Conservation (phyloP, 1,140 invertebrate species). For the Adelges cooleyi region DNA sequence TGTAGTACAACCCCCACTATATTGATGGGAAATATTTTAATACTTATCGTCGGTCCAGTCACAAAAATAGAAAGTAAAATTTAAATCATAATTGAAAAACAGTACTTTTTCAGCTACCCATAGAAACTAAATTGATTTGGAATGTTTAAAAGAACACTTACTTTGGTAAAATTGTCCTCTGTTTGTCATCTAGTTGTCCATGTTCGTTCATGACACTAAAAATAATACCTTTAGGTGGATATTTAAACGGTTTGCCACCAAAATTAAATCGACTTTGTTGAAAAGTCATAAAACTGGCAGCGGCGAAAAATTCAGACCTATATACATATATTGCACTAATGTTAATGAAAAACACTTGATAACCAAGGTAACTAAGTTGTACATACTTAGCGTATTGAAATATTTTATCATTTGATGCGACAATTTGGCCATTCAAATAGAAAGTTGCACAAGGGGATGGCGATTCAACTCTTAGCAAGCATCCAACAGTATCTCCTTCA, state of each 20-base stretch:
- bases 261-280: slow-evolving; percentile 93
- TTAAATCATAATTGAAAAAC: not conserved
- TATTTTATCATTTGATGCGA: slow-evolving; percentile 57
- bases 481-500: slow-evolving; percentile 74
- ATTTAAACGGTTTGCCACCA: slow-evolving; percentile 66
- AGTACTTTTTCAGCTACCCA: not conserved
- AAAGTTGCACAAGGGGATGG: slow-evolving; percentile 56
- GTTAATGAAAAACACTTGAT: slow-evolving; percentile 6
- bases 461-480: slow-evolving; percentile 61
- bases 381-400: slow-evolving; percentile 66
- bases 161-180: slow-evolving; percentile 55
- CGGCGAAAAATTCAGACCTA: slow-evolving; percentile 80
- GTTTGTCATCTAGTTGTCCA: slow-evolving; percentile 54
- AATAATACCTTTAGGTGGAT: slow-evolving; percentile 56
- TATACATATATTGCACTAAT: slow-evolving; percentile 36
- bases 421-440: slow-evolving; percentile 64
- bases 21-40: too few relatives aligned
- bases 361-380: too few relatives aligned
- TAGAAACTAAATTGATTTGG: not conserved
- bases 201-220: slow-evolving; percentile 65
- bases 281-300: slow-evolving; percentile 91
- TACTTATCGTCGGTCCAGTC: too few relatives aligned
- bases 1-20: too few relatives aligned
- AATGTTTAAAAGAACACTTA: slow-evolving; percentile 32
- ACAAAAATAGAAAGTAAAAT: not conserved